Percentiles rank a stretch among this genome's conserved stretches.
phyloP scores from a whole-genome alignment of 1,140 invertebrate genomes.

The Sminthurinus signatus region DNA sequence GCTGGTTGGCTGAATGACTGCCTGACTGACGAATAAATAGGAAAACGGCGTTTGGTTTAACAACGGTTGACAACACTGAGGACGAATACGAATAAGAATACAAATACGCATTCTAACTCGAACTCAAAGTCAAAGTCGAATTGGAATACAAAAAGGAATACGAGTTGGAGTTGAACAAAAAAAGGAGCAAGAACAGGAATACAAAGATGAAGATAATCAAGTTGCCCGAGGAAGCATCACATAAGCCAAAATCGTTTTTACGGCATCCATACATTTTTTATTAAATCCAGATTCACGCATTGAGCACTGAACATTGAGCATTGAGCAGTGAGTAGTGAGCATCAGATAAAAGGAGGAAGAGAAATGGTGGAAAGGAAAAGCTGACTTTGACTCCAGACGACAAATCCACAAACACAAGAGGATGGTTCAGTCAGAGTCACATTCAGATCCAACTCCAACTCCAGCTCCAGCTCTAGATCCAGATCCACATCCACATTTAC shows the following conservation, averaged over 20 bases:
- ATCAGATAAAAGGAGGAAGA: background rate
- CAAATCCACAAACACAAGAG: slow-evolving; percentile 12
- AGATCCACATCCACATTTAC: slow-evolving; percentile 1
- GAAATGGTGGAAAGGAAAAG: background rate
- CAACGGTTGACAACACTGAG: no score
- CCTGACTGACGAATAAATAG: background rate
- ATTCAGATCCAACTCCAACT: no score
- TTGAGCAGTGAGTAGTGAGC: slow-evolving; percentile 10
- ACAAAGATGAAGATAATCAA: no score
- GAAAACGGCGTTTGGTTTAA: background rate
- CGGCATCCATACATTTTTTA: slow-evolving; percentile 28
- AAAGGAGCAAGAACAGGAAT: no score
- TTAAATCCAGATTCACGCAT: slow-evolving; percentile 29
- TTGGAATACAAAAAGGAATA: no score
- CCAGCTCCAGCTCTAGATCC: slow-evolving; percentile 3
- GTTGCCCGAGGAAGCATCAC: background rate
- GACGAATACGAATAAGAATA: no score
- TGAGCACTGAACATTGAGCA: slow-evolving; percentile 11
- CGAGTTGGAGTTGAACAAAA: no score
- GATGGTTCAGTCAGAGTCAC: background rate
- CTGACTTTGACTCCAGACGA: slow-evolving; percentile 4
- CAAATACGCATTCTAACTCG: no score
- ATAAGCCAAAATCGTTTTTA: slow-evolving; percentile 13
- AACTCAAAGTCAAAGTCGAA: no score
- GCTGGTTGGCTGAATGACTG: no score